Conservation (phyloP, 2,888 invertebrate species). For the Gari tellinella region DNA sequence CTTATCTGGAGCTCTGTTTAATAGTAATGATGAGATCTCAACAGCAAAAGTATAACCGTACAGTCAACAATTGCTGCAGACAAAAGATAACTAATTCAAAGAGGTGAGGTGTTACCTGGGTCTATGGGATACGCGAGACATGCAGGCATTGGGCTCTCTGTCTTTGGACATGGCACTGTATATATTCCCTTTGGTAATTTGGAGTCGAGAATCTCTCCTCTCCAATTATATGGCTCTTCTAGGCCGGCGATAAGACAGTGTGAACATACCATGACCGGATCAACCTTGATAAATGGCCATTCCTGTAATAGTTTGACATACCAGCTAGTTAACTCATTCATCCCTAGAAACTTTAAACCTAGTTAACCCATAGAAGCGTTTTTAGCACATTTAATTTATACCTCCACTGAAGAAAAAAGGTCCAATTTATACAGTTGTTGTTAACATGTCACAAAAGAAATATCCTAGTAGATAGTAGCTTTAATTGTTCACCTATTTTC, state of each 20-base stretch:
- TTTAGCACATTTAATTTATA: too few species aligned
- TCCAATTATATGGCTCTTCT: conserved; percentile 69
- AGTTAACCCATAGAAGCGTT: too few species aligned
- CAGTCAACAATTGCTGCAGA: too few species aligned
- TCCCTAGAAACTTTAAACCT: too few species aligned
- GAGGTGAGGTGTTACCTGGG: conserved; percentile 67
- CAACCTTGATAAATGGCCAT: conserved; percentile 77
- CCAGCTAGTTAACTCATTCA: too few species aligned
- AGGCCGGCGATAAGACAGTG: conserved; percentile 72
- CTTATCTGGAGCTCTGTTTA: not conserved
- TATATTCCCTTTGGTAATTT: conserved; percentile 70
- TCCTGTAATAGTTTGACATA: conserved; percentile 51
- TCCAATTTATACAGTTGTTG: too few species aligned
- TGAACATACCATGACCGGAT: conserved; percentile 71
- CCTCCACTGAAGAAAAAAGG: too few species aligned
- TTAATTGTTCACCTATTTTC: too few species aligned
- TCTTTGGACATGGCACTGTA: conserved; percentile 67
- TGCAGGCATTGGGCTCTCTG: conserved; percentile 66
- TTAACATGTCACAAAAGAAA: too few species aligned
- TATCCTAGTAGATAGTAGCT: too few species aligned
- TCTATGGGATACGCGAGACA: conserved; percentile 77
- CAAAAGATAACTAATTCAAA: too few species aligned
- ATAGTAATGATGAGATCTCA: not conserved
- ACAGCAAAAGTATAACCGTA: too few species aligned
- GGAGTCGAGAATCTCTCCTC: conserved; percentile 73